Evolutionary conservation across 2,113 vertebrate species (phyloP).

Genomic region (Vicugna pacos): DNA sequence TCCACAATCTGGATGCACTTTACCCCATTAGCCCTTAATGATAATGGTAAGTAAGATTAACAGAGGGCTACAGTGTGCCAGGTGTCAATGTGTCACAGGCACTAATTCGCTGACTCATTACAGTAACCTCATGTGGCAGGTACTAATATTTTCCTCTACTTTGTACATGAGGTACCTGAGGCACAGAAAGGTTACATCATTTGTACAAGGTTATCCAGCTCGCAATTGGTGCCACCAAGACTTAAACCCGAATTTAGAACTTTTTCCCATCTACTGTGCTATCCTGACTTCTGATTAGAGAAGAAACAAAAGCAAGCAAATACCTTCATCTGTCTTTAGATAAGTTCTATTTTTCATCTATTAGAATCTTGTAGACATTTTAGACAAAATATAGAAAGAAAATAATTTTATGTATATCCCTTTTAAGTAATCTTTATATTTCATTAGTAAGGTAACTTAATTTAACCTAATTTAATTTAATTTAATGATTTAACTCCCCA

Average conservation of each 20-base stretch:
- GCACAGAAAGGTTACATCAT: not conserved
- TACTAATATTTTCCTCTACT: not conserved
- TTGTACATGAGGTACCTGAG: not conserved
- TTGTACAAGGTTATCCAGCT: not conserved
- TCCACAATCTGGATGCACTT: not conserved
- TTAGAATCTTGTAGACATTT: not conserved
- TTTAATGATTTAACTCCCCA: not conserved
- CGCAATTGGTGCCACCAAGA: not conserved
- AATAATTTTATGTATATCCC: not conserved
- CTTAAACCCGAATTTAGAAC: slow-evolving; percentile 1
- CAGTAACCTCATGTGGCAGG: not conserved
- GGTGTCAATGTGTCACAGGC: not conserved
- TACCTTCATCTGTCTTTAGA: not conserved
- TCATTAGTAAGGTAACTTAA: not conserved
- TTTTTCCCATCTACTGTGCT: not conserved
- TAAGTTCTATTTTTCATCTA: not conserved
- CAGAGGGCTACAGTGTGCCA: not conserved
- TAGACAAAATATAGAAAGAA: not conserved
- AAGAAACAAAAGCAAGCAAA: not conserved
- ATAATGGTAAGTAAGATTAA: not conserved
- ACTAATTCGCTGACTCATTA: not conserved
- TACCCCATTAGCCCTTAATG: not conserved
- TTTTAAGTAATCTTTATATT: not conserved
- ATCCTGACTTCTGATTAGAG: not conserved
- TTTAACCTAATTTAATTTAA: not conserved